These are phyloP conservation scores for Drosophila sturtevanti DNA, from an alignment of 1,140 invertebrate genomes.

Conservation along the genomic window DNA sequence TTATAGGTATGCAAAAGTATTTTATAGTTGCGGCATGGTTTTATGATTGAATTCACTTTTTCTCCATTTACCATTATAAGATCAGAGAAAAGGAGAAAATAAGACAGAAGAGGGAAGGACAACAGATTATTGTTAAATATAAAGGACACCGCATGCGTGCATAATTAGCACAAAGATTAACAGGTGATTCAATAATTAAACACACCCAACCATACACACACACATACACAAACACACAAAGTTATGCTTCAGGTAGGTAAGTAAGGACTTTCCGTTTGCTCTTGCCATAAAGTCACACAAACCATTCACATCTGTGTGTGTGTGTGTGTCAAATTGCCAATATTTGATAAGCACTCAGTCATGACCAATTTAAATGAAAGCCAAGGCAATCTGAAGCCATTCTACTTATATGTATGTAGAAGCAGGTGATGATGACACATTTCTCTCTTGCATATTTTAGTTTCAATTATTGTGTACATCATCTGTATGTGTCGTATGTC, in stretches of 20 bases:
- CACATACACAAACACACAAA: not conserved
- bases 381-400: not conserved
- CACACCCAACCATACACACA: conserved; percentile 21
- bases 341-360: conserved; percentile 59
- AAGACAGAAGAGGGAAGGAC: no score
- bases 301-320: conserved; percentile 45
- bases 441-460: conserved; percentile 67
- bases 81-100: conserved; percentile 14
- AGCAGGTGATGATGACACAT: conserved; percentile 57
- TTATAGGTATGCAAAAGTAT: conserved; percentile 40
- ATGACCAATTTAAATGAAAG: conserved; percentile 41
- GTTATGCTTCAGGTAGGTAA: not conserved
- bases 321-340: conserved; percentile 50
- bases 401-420: conserved; percentile 11
- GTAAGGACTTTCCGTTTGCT: not conserved
- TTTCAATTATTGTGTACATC: conserved; percentile 11
- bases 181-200: conserved; percentile 69
- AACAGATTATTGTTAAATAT: not conserved
- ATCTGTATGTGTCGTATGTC: conserved; percentile 15
- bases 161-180: conserved; percentile 66
- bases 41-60: conserved; percentile 73
- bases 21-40: conserved; percentile 61
- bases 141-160: conserved; percentile 37
- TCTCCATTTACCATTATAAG: conserved; percentile 40
- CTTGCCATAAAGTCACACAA: not conserved